Percentiles rank a stretch among this genome's conserved stretches.
These are phyloP conservation scores for Rhinoderma darwinii DNA, from an alignment of 2,113 vertebrate genomes.

Conservation along the genomic window DNA sequence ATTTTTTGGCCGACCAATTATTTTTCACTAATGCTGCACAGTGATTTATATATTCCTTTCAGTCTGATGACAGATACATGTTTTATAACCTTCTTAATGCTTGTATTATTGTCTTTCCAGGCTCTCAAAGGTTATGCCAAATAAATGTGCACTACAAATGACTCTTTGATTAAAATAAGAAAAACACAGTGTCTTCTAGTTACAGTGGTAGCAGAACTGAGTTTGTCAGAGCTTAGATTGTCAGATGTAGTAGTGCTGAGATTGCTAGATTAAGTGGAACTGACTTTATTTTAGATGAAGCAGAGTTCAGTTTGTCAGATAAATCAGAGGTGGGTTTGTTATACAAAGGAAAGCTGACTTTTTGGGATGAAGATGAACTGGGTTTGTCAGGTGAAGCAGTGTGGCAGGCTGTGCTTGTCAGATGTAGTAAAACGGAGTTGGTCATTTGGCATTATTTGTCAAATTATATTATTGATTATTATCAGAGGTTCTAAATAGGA, in stretches of 20 bases:
- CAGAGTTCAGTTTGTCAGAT: not conserved
- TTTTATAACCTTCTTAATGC: constrained; percentile 33
- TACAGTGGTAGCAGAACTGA: not conserved
- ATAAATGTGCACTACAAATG: constrained; percentile 26
- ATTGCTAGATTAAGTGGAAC: not conserved
- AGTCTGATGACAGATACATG: constrained; percentile 8
- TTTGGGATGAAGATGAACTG: no score
- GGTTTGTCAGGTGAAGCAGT: no score
- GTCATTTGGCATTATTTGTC: no score
- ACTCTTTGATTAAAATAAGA: constrained; percentile 13
- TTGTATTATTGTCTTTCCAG: constrained; percentile 3
- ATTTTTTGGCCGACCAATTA: not conserved
- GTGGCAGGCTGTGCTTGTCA: no score
- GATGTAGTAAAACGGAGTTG: no score
- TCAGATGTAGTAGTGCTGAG: not conserved
- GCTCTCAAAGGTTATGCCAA: not conserved
- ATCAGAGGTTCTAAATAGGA: no score
- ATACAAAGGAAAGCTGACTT: no score
- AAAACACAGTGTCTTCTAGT: not conserved
- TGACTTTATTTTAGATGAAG: not conserved
- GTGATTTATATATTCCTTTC: not conserved
- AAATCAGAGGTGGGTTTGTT: not conserved
- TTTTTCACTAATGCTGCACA: constrained; percentile 5
- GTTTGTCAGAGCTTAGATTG: not conserved
- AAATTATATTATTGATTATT: no score